A percentile compares a stretch with the other conserved stretches of the same genome.
These are phyloP conservation scores for Labia minor DNA, from an alignment of 2,888 invertebrate genomes.

Conservation along the genomic window DNA sequence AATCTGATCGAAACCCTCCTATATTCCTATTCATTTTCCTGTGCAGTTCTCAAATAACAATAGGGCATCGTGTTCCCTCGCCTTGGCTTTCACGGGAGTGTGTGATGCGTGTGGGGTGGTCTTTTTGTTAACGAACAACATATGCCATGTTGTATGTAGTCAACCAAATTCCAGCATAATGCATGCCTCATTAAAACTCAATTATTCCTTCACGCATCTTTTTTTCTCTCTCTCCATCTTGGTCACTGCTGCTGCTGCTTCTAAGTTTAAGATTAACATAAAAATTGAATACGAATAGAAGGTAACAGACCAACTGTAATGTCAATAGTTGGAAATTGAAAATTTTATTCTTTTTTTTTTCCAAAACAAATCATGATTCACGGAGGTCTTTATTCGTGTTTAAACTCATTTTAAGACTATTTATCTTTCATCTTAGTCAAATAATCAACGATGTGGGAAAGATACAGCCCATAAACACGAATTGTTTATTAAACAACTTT, in stretches of 20 bases:
- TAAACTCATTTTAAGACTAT: too few species aligned
- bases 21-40: too few species aligned
- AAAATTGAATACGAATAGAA: not conserved
- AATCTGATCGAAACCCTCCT: too few species aligned
- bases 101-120: not conserved
- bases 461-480: too few species aligned
- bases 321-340: not conserved
- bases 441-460: too few species aligned
- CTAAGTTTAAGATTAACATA: not conserved
- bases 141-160: not conserved
- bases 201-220: not conserved
- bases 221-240: not conserved
- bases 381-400: too few species aligned
- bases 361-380: too few species aligned
- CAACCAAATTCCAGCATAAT: not conserved
- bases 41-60: too few species aligned
- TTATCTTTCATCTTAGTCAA: too few species aligned
- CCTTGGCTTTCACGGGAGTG: not conserved
- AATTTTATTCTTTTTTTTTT: not conserved
- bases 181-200: conserved; percentile 7
- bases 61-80: too few species aligned
- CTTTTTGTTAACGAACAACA: conserved; percentile 4
- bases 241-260: not conserved
- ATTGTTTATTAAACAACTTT: too few species aligned
- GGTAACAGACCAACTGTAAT: not conserved